Conservation (phyloP, 2,113 vertebrate genomes). For the Burhinus bistriatus region DNA sequence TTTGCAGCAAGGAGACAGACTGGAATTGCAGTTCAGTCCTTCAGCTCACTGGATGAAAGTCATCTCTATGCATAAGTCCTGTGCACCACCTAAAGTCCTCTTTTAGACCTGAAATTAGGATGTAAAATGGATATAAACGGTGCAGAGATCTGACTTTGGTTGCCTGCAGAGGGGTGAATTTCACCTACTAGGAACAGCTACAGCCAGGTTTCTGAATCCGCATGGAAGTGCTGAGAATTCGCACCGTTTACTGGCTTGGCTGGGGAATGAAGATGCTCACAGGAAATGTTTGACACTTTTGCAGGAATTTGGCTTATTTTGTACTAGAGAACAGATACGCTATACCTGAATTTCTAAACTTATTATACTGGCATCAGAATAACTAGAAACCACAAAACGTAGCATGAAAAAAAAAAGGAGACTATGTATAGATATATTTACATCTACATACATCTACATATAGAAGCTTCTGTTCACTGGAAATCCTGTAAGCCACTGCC, state of each 20-base stretch:
- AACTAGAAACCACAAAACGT: conserved; percentile 61
- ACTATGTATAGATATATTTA: conserved; percentile 57
- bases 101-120: conserved; percentile 8
- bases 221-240: neutral
- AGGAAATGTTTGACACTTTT: conserved; percentile 42
- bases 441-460: conserved; percentile 68
- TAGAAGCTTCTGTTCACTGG: conserved; percentile 55
- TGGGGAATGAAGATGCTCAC: conserved; percentile 23
- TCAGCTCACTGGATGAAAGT: neutral
- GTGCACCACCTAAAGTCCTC: neutral
- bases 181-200: conserved; percentile 59
- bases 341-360: conserved; percentile 17
- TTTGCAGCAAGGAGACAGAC: neutral
- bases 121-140: neutral
- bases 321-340: neutral
- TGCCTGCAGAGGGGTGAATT: conserved; percentile 54
- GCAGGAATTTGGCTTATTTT: conserved; percentile 53
- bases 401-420: conserved; percentile 8
- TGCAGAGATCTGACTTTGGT: conserved; percentile 22
- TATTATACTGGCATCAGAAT: conserved; percentile 41
- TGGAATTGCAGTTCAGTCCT: neutral
- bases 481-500: conserved; percentile 65
- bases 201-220: conserved; percentile 19
- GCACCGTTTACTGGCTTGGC: neutral
- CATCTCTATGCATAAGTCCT: neutral